Evolutionary conservation across 23 tunicate genomes (phyloP).

Genomic region (Trididemnum miniatum): DNA sequence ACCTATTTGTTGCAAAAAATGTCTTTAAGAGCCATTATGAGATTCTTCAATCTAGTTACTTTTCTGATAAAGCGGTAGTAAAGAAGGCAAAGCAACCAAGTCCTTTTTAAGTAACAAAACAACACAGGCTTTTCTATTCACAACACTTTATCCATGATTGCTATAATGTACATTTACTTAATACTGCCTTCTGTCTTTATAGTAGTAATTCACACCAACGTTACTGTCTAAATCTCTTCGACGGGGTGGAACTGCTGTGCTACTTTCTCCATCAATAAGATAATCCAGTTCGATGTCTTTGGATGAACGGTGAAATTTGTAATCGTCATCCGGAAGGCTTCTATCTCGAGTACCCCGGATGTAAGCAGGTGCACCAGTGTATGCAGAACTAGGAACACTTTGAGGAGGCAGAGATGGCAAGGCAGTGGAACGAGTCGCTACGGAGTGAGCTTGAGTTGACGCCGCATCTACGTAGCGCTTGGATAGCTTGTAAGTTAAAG

Average conservation of each 20-base stretch:
- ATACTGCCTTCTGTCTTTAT: constrained; percentile 27
- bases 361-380: constrained; percentile 28
- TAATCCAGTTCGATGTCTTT: constrained; percentile 83
- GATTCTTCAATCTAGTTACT: too few relatives aligned
- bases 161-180: too few relatives aligned
- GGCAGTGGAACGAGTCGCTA: constrained; percentile 22
- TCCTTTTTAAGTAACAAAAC: too few relatives aligned
- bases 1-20: too few relatives aligned
- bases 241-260: neutral
- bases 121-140: too few relatives aligned
- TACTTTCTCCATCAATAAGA: constrained; percentile 46
- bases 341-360: constrained; percentile 44
- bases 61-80: too few relatives aligned
- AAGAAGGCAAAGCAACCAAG: too few relatives aligned
- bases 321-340: constrained; percentile 9
- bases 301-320: constrained; percentile 46
- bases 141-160: too few relatives aligned
- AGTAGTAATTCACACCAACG: constrained; percentile 88
- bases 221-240: constrained; percentile 69
- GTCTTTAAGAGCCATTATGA: too few relatives aligned
- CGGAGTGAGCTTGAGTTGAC: neutral
- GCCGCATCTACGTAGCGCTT: neutral
- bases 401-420: constrained; percentile 24
- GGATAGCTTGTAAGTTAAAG: constrained; percentile 30
- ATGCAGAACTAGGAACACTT: constrained; percentile 33